Base-by-base conservation (phyloP, 1,140 invertebrate species). In the Drosophila punjabiensis region DNA sequence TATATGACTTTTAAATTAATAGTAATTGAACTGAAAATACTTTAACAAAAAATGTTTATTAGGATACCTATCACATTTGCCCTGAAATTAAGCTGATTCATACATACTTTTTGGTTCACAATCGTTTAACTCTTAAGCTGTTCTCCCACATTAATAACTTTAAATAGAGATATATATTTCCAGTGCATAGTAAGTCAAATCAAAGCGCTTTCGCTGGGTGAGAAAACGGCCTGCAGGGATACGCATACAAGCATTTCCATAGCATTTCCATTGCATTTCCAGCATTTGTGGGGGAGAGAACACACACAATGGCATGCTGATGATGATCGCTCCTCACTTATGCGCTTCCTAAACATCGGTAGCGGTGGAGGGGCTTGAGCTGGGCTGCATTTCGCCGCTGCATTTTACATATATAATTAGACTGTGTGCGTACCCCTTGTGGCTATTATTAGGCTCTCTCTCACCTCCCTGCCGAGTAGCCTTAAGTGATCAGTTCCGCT, bases 401-500 rank as follows among this genome's bases (percentile, higher is more conserved):
- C 68, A 81, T 68, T 76, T 71, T 45, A 33, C 48, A 64, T 64
- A 82, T 89, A 88, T 84, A 79, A 81, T 84, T 89, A 79, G 74
- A 75, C 60, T 74, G 78, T 30, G 24, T 74, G 67, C 83, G 86
- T 80, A 82, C 79, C 86, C 82, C 86, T 77, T 71, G 62, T 43
- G 79, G 67, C 76, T 88, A 89, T 89, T 90, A 82, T 90, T 90
- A 89, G 86, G 48, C 20, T 8, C 61, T 50, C 50, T 35, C 7
- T 18, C 18, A 30, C 28, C 18, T 33, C 56, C 47, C 48, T 24
- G n/a, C 16, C 20, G 39, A 63, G 47, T 8, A 20, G 50, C 81
- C 84, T 83, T 88, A 89, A 89, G 86, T 89, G 86, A 53, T 86
- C 69, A 89, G 86, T 89, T 89, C 86, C 86, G 86, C 79, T 89